These are phyloP conservation scores for Dascyllus trimaculatus DNA, from an alignment of 2,113 vertebrate species.

Conservation along the genomic window DNA sequence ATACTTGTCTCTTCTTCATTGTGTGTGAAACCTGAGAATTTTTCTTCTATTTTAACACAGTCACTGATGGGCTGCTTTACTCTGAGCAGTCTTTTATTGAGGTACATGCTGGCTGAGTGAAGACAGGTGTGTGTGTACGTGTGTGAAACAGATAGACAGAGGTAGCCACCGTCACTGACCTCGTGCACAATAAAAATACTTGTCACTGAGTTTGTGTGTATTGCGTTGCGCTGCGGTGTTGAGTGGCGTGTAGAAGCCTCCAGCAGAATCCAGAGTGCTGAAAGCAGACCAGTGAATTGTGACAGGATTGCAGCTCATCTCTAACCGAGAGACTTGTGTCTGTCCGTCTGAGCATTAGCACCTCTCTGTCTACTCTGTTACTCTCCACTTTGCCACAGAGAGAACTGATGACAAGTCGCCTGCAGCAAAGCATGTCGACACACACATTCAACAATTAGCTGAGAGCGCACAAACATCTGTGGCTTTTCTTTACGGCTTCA, in stretches of 20 bases:
- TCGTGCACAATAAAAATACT: not conserved
- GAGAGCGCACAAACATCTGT: slow-evolving; percentile 15
- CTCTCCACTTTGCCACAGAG: slow-evolving; percentile 55
- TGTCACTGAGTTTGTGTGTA: slow-evolving; percentile 5
- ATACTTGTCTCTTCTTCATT: not conserved
- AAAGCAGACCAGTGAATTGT: slow-evolving; percentile 68
- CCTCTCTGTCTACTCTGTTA: slow-evolving; percentile 38
- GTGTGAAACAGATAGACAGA: slow-evolving; percentile 7
- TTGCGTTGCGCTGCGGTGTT: slow-evolving; percentile 12
- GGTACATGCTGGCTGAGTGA: slow-evolving; percentile 53
- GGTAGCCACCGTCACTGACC: slow-evolving; percentile 25
- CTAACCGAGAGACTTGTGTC: slow-evolving; percentile 52
- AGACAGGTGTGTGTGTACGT: slow-evolving; percentile 46
- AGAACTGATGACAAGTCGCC: slow-evolving; percentile 67
- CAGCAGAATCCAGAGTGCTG: slow-evolving; percentile 61
- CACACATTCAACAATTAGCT: slow-evolving; percentile 46
- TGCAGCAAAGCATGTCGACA: slow-evolving; percentile 59
- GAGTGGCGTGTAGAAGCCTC: slow-evolving; percentile 48
- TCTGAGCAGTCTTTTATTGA: slow-evolving; percentile 34
- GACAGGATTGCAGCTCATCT: slow-evolving; percentile 64
- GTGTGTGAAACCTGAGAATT: slow-evolving; percentile 1
- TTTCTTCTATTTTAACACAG: slow-evolving; percentile 3
- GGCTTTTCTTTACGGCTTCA: not conserved
- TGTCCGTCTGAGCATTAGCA: slow-evolving; percentile 59
- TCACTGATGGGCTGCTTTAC: not conserved